Conservation (phyloP, 1,140 invertebrate species). For the Neotoxoptera formosana region DNA sequence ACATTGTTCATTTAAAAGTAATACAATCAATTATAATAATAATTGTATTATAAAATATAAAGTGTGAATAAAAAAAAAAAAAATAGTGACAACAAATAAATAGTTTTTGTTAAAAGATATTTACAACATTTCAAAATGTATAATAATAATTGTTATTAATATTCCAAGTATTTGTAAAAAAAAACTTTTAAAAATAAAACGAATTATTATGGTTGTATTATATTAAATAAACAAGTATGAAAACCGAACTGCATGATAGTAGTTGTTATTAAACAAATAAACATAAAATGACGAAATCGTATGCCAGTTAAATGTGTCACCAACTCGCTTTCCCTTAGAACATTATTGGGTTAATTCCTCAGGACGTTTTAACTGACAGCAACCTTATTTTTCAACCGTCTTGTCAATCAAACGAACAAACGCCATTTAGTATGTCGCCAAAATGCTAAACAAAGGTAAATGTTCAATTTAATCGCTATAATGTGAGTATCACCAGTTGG, state of each 20-base stretch:
- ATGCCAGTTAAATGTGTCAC: neutral
- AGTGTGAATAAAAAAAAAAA: too few species aligned
- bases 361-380: neutral
- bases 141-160: too few species aligned
- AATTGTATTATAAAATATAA: too few species aligned
- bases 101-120: neutral
- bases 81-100: too few species aligned
- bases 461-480: neutral
- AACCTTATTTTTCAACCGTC: neutral
- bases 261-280: neutral
- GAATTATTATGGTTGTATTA: neutral
- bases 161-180: neutral
- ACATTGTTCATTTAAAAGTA: neutral
- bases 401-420: neutral
- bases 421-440: neutral
- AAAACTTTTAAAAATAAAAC: neutral
- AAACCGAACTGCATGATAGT: neutral
- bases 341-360: neutral
- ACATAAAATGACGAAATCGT: neutral
- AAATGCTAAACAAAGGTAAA: neutral
- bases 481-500: neutral
- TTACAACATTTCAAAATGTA: neutral
- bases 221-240: neutral
- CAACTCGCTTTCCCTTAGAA: neutral
- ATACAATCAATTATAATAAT: too few species aligned